These are phyloP conservation scores for Salvelinus alpinus DNA, from an alignment of 2,113 vertebrate species.

Conservation along the genomic window DNA sequence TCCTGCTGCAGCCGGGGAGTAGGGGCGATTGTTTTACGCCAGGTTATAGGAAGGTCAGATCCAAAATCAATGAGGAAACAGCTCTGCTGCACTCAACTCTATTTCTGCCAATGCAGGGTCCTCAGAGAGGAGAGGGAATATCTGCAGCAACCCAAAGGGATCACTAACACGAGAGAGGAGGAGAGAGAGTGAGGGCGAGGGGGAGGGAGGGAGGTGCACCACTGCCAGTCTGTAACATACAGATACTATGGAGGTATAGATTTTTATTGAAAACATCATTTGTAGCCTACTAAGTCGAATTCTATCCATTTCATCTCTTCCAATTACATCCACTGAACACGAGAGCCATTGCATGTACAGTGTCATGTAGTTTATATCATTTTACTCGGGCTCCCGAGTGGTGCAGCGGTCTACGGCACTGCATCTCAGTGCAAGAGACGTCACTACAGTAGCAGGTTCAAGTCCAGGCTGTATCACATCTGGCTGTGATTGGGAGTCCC, in stretches of 20 bases:
- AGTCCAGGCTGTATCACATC: no score
- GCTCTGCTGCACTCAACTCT: conserved; percentile 60
- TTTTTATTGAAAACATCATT: no score
- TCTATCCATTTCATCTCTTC: conserved; percentile 45
- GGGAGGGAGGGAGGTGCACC: conserved; percentile 27
- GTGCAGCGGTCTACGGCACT: no score
- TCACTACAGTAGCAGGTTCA: no score
- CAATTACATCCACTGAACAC: conserved; percentile 10
- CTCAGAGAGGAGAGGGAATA: conserved; percentile 42
- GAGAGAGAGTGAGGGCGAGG: conserved; percentile 34
- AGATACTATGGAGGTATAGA: neutral
- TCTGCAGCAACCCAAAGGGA: neutral
- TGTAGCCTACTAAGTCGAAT: neutral
- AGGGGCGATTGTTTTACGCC: conserved; percentile 68
- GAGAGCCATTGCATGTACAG: conserved; percentile 1
- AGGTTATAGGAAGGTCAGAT: conserved; percentile 79
- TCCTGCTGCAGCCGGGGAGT: conserved; percentile 30
- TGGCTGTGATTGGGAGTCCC: no score
- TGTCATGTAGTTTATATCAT: neutral
- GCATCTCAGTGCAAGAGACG: no score
- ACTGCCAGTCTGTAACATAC: conserved; percentile 46
- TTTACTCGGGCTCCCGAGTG: neutral
- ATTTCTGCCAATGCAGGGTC: conserved; percentile 65
- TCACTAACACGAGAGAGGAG: neutral
- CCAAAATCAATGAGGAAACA: conserved; percentile 77